phyloP scores from a whole-genome alignment of 35 echinoderm and acorn worm genomes.

The Stichopus chloronotus region DNA sequence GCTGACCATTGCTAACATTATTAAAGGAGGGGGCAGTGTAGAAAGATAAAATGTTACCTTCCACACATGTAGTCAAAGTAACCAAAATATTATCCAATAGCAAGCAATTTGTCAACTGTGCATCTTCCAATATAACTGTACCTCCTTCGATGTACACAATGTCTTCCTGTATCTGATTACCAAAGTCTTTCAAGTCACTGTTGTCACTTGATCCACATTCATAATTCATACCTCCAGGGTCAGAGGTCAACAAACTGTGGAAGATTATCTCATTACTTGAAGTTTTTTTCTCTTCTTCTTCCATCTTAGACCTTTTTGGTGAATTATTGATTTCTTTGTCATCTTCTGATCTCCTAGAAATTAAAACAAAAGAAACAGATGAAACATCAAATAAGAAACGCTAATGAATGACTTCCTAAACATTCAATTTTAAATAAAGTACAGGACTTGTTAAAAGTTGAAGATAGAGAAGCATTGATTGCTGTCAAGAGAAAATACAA shows the following conservation, averaged over 20 bases:
- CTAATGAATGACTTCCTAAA: too few species aligned
- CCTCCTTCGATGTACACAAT: background rate
- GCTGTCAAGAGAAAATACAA: too few species aligned
- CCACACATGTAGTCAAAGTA: background rate
- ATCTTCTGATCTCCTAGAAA: background rate
- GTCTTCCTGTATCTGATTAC: background rate
- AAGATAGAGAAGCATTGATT: too few species aligned
- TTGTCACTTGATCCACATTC: background rate
- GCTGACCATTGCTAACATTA: background rate
- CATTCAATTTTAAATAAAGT: too few species aligned
- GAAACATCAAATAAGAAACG: background rate
- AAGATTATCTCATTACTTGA: conserved; percentile 16
- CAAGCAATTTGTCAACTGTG: background rate
- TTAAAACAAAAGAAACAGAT: background rate
- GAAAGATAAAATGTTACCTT: background rate
- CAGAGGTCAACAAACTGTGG: background rate
- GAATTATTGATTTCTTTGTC: background rate
- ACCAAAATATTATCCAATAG: background rate
- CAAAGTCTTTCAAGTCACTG: background rate
- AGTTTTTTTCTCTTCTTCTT: background rate
- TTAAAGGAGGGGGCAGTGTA: background rate
- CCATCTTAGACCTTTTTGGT: conserved; percentile 23
- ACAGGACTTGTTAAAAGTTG: too few species aligned
- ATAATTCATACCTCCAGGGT: background rate
- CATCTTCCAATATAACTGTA: background rate